Evolutionary conservation across 1,140 invertebrate genomes (phyloP).

Genomic region (Panagrolaimus sp.): DNA sequence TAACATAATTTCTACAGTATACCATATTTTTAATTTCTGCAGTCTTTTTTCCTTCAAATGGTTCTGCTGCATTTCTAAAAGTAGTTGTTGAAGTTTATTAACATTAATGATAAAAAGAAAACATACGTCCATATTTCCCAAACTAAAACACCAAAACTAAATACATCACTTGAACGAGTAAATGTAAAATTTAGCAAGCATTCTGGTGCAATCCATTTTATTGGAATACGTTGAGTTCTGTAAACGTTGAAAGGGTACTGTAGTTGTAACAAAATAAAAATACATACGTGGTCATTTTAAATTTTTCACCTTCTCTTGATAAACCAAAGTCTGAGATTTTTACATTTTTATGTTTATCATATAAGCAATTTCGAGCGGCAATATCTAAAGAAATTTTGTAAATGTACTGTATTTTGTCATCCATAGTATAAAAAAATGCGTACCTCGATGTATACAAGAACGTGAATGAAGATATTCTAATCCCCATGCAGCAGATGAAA

Average conservation of each 20-base stretch:
- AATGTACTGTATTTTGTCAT: no score
- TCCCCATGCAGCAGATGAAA: conserved; percentile 22
- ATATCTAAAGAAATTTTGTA: conserved; percentile 15
- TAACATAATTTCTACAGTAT: background rate
- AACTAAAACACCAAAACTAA: conserved; percentile 27
- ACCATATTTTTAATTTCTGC: background rate
- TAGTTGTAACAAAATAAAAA: no score
- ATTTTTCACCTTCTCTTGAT: conserved; percentile 22
- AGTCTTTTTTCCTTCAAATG: background rate
- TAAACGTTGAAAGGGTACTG: background rate
- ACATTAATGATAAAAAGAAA: background rate
- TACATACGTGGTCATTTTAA: conserved; percentile 59
- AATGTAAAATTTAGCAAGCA: conserved; percentile 18
- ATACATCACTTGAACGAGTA: conserved; percentile 25
- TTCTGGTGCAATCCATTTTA: conserved; percentile 35
- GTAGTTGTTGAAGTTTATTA: no score
- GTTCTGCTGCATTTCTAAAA: no score
- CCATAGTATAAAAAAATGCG: no score
- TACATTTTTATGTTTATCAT: conserved; percentile 6
- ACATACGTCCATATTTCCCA: conserved; percentile 36
- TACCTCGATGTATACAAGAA: conserved; percentile 15
- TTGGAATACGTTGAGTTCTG: conserved; percentile 14
- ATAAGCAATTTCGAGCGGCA: conserved; percentile 9
- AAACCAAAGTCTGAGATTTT: conserved; percentile 22
- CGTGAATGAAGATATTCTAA: conserved; percentile 25